Evolutionary conservation across 2,113 vertebrate species (phyloP).

Genomic region (Etia nguti): DNA sequence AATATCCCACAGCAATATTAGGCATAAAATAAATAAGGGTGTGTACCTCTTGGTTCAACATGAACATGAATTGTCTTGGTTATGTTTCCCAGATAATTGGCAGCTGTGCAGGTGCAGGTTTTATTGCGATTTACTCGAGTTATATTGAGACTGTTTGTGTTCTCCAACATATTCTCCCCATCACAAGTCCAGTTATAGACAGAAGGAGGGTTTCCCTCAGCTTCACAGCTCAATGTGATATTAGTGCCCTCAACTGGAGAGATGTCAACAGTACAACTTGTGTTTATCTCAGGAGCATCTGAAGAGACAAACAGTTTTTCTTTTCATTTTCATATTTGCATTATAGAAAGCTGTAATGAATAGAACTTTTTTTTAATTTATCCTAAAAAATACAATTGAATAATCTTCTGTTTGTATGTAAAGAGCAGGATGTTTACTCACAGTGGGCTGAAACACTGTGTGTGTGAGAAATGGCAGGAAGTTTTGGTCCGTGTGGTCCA

Average conservation of each 20-base stretch:
- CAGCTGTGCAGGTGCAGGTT: neutral
- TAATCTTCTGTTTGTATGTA: neutral
- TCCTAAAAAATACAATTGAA: neutral
- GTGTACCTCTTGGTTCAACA: neutral
- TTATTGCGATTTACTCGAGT: accelerated
- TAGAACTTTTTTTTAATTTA: neutral
- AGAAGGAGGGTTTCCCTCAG: accelerated
- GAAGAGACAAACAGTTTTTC: neutral
- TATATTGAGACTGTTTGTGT: neutral
- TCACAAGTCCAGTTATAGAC: neutral
- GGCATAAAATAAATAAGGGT: neutral
- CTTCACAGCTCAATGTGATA: accelerated
- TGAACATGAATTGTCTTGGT: neutral
- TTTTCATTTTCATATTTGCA: neutral
- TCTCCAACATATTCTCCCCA: neutral
- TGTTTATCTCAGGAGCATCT: neutral
- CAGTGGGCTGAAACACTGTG: slow-evolving; percentile 1
- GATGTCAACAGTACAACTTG: neutral
- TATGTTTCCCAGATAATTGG: neutral
- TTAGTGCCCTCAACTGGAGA: neutral
- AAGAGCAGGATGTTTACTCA: slow-evolving; percentile 11
- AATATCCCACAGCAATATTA: neutral
- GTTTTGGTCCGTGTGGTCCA: neutral
- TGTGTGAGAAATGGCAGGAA: neutral
- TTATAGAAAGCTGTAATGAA: neutral